A percentile compares a stretch with the other conserved stretches of the same genome.
Evolutionary conservation across 2,888 invertebrate genomes (phyloP).

Genomic region (Archips xylosteana): DNA sequence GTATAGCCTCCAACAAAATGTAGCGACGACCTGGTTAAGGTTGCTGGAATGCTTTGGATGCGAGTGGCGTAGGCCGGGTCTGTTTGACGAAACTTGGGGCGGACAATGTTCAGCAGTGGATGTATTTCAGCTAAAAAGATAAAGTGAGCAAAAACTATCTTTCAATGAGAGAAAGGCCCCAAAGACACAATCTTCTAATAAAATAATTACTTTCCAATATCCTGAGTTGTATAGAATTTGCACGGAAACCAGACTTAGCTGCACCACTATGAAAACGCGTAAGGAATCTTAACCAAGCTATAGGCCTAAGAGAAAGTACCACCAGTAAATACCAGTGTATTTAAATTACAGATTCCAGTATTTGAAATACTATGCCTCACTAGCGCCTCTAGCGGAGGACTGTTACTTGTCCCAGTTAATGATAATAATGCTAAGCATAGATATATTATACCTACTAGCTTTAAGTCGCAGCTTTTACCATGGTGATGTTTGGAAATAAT

Average conservation of each 20-base stretch:
- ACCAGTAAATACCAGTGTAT: conserved; percentile 5
- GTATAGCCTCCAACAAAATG: too few species aligned
- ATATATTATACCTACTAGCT: too few species aligned
- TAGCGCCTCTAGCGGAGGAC: background rate
- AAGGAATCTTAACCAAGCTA: background rate
- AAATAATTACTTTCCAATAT: background rate
- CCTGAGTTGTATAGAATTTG: background rate
- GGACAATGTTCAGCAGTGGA: too few species aligned
- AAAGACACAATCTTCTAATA: background rate
- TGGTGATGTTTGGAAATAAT: too few species aligned
- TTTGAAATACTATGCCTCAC: background rate
- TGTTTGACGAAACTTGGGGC: too few species aligned
- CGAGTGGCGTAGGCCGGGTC: too few species aligned
- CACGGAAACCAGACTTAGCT: background rate
- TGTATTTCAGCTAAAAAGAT: too few species aligned
- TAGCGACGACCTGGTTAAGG: too few species aligned
- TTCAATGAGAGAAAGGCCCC: too few species aligned
- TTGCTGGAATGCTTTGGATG: too few species aligned
- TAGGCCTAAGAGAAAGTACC: background rate
- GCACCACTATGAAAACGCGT: background rate
- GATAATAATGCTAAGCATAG: background rate
- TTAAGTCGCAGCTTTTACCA: too few species aligned
- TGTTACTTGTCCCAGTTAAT: background rate
- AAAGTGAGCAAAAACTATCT: too few species aligned
- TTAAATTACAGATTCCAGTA: background rate